Evolutionary conservation across 2,113 vertebrate genomes (phyloP), one percentile per base, ranked within the genome.

Genomic region (Struthidea cinerea): DNA sequence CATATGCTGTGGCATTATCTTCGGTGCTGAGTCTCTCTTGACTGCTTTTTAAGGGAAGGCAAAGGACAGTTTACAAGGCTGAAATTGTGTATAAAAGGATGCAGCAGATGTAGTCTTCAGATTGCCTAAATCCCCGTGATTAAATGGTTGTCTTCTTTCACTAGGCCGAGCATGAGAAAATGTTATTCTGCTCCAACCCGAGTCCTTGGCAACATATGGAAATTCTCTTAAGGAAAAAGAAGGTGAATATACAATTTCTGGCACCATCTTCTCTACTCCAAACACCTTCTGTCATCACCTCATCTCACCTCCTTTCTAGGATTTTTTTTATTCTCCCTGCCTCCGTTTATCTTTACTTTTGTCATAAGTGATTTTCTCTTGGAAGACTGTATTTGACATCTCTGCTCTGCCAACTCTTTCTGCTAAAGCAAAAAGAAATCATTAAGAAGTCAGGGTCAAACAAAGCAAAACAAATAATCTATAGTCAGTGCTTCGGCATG

Each of bases 381-480:
- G 35, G 59, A 91, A 93, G 13, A 59, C 7, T 71, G 11, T 61
- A 18, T 63, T 94, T 93, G 30, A 67, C 19, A 87, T 68, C 39
- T 56, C 23, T 69, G 20, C 35, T 90, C 42, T 93, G 47, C 13
- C 47, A 88, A 35, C 21, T 32, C 11, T 47, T 90, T 74, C 39
- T 74, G 27, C 15, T 63, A 87, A 84, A 57, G 26, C 17, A 74
- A 92, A 93, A 83, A 76, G 23, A 74, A 93, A 84, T 81, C 71
- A 65, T 55, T 74, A 39, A 55, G 50, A 74, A 84, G 9, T 35
- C 71, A 83, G 41, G 53, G 42, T 92, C 57, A 93, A 91, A 85
- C 17, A 71, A 89, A 96, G 47, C 33, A 92, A 89, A 89, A 35
- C 71, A 90, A 92, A 86, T 49, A 69, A 87, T 69, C 70, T 53